These are phyloP conservation scores for Cactoblastis cactorum DNA, from an alignment of 2,888 invertebrate genomes.

Conservation along the genomic window DNA sequence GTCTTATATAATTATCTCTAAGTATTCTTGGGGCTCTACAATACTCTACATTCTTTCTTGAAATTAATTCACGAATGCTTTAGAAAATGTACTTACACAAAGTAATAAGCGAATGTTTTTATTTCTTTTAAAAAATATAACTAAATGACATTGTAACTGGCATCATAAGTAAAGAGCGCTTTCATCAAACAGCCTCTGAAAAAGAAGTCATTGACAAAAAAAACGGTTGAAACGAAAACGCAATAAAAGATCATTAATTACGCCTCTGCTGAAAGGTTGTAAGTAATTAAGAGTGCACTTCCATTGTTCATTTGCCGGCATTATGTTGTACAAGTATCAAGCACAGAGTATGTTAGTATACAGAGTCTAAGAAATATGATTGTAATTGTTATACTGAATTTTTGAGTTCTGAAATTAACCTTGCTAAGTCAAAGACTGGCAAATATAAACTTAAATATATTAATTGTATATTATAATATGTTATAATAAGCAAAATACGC, in stretches of 20 bases:
- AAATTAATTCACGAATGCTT: no score
- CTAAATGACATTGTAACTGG: not conserved
- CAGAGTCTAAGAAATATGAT: not conserved
- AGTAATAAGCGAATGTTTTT: no score
- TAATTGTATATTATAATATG: no score
- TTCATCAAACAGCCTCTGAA: not conserved
- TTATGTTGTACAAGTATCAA: conserved; percentile 18
- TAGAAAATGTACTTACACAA: no score
- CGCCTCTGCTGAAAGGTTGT: conserved; percentile 10
- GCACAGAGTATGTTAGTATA: not conserved
- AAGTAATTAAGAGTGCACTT: conserved; percentile 18
- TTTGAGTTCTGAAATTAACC: no score
- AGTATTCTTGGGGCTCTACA: no score
- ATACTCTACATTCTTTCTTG: no score
- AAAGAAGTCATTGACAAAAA: not conserved
- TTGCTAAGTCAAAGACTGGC: no score
- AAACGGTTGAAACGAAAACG: not conserved
- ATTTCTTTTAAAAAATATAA: not conserved
- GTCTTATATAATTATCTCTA: no score
- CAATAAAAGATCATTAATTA: conserved; percentile 1
- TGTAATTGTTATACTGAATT: not conserved
- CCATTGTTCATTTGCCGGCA: conserved; percentile 17
- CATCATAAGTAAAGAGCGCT: not conserved
- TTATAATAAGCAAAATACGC: no score
- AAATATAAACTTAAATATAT: no score